A percentile compares a stretch with the other conserved stretches of the same genome.
phyloP scores from a whole-genome alignment of 2,797 vertebrate genomes.

The Semotilus atromaculatus region DNA sequence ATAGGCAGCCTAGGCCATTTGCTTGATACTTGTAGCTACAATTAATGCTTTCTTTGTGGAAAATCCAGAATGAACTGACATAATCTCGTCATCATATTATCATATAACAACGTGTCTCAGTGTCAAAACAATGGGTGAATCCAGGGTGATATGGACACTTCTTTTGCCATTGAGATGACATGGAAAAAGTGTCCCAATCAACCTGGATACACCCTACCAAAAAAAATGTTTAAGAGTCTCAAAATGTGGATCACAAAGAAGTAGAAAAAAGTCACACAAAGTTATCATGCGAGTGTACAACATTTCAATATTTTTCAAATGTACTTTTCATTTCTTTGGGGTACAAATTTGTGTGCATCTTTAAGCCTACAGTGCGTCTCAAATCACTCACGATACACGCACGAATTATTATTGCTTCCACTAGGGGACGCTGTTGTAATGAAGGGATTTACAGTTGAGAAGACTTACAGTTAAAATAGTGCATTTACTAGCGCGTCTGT shows the following conservation, averaged over 20 bases:
- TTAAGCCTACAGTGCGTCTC: background rate
- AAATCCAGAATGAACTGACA: no score
- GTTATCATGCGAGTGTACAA: background rate
- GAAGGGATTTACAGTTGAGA: slow-evolving; percentile 18
- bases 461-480: slow-evolving; percentile 35
- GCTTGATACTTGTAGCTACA: no score
- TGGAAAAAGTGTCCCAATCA: no score
- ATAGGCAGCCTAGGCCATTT: no score
- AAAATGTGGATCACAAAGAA: no score
- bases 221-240: background rate
- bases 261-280: background rate
- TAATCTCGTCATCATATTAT: no score
- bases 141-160: background rate
- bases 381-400: background rate
- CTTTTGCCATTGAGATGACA: background rate
- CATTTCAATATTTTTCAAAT: background rate
- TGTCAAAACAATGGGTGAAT: background rate
- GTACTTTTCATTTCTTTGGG: background rate
- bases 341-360: background rate
- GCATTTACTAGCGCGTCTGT: slow-evolving; percentile 46
- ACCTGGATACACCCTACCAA: no score
- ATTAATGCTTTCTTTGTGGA: no score
- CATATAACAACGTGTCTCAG: no score
- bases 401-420: background rate
- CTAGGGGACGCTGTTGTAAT: slow-evolving; percentile 24